These are phyloP conservation scores for Serinus canaria DNA, from an alignment of 2,113 vertebrate species.

Conservation along the genomic window DNA sequence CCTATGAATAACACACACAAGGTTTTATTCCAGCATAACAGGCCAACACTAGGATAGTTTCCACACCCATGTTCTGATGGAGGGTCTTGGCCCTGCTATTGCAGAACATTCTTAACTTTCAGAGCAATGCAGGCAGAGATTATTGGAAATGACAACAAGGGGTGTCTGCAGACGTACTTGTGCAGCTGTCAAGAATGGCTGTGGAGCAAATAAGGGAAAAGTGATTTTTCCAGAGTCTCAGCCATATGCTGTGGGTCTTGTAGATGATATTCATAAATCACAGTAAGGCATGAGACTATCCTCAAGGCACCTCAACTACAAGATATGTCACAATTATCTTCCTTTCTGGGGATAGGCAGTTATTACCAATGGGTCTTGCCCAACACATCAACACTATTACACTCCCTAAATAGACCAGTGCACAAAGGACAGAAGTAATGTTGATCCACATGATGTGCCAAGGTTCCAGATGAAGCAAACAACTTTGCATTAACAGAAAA, in stretches of 20 bases:
- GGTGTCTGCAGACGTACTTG: background rate
- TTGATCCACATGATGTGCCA: slow-evolving; percentile 8
- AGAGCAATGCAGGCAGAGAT: background rate
- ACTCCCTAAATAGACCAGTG: slow-evolving; percentile 45
- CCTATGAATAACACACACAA: background rate
- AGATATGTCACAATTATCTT: slow-evolving; percentile 63
- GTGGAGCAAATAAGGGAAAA: background rate
- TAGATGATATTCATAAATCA: slow-evolving; percentile 28
- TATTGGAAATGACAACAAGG: background rate
- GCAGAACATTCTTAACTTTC: background rate
- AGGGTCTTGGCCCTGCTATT: background rate
- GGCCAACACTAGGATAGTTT: background rate
- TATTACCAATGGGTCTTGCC: slow-evolving; percentile 56
- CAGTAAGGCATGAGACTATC: background rate
- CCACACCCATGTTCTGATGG: background rate
- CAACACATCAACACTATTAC: slow-evolving; percentile 20
- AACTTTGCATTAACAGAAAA: slow-evolving; percentile 23
- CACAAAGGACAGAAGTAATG: slow-evolving; percentile 42
- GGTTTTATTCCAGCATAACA: background rate
- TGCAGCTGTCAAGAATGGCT: background rate
- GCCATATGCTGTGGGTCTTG: background rate
- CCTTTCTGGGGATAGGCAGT: slow-evolving; percentile 45
- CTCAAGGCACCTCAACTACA: slow-evolving; percentile 26
- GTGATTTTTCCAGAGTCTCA: background rate
- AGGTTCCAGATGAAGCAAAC: slow-evolving; percentile 39